Base-by-base conservation (phyloP, 1,140 invertebrate species). In the Brachionus manjavacas region DNA sequence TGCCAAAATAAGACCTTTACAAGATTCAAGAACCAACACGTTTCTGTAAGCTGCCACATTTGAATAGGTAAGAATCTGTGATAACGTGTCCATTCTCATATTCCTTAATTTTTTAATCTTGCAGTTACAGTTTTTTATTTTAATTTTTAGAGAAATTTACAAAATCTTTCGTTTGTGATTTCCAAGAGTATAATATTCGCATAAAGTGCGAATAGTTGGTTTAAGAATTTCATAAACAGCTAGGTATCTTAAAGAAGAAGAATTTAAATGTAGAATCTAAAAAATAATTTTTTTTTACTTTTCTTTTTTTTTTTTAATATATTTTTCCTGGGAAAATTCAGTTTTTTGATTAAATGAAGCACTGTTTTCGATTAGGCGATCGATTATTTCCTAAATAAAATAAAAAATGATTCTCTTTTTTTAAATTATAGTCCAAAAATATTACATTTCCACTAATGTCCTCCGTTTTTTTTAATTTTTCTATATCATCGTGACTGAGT, bases 311-410 rank as follows among this genome's bases (percentile, higher is more conserved):
- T 97, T 97, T 70, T 93, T 94, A 7, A 98, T 91, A 88, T 97
- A 98, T 88, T 98, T 98, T 86, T 95, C 94, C 89, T 97, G 95
- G 0, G 95, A 94, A 88, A 93, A 97, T 87, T 94, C 94, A 1
- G 95, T 97, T 91, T 96, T 97, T 39, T 92, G 91, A 31, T 92
- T 91, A 89, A 91, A 91, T 9, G 95, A 95, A 84, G 92, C 93
- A 55, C 95, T 97, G 88, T 96, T 96, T 85, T 93, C 93, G 52
- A 97, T 93, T 4, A 98, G 90, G 64, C 93, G 93, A 83, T 92
- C 93, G 41, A 98, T 93, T 84, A 98, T 95, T 87, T 94, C 93
- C 81, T 93, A 8, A 25, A 60, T 85, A 20, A 86, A 84, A 39
- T 39, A 84, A 43, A 9, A 20, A 46, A n/a, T n/a, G 49, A 55